phyloP scores from a whole-genome alignment of 2,888 invertebrate species.

The Dasypogon diadema region DNA sequence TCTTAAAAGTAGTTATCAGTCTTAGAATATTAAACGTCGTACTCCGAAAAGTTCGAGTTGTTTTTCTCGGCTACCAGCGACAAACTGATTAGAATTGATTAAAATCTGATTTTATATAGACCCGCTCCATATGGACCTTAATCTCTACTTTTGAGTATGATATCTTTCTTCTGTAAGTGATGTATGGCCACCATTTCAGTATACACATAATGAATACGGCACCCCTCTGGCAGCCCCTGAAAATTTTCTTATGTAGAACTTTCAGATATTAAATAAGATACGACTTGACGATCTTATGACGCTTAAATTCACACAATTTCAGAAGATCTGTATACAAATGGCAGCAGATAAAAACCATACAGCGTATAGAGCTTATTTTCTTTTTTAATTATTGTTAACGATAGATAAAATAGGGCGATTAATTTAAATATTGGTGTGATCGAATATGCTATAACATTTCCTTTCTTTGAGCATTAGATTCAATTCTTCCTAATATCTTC shows the following conservation, averaged over 20 bases:
- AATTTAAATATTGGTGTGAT: too few species aligned
- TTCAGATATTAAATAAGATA: constrained; percentile 1
- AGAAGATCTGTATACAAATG: too few species aligned
- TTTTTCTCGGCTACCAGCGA: constrained; percentile 30
- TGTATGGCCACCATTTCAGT: neutral
- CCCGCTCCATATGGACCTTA: constrained; percentile 21
- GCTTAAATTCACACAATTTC: neutral
- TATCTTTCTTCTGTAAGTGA: neutral
- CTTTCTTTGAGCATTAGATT: too few species aligned
- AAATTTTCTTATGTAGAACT: neutral
- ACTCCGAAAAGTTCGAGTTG: constrained; percentile 11
- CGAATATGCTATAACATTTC: too few species aligned
- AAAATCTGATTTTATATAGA: constrained; percentile 47
- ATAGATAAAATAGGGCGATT: too few species aligned
- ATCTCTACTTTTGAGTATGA: constrained; percentile 8
- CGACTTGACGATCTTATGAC: neutral
- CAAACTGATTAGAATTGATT: constrained; percentile 44
- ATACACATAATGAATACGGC: neutral
- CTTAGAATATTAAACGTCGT: constrained; percentile 2
- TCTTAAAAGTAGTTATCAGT: constrained; percentile 12
- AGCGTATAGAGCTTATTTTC: too few species aligned
- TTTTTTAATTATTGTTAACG: too few species aligned
- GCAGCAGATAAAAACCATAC: too few species aligned
- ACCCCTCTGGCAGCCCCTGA: neutral
- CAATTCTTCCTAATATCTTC: too few species aligned